phyloP scores from a whole-genome alignment of 2,888 invertebrate genomes.

The Yponomeuta malinellus region DNA sequence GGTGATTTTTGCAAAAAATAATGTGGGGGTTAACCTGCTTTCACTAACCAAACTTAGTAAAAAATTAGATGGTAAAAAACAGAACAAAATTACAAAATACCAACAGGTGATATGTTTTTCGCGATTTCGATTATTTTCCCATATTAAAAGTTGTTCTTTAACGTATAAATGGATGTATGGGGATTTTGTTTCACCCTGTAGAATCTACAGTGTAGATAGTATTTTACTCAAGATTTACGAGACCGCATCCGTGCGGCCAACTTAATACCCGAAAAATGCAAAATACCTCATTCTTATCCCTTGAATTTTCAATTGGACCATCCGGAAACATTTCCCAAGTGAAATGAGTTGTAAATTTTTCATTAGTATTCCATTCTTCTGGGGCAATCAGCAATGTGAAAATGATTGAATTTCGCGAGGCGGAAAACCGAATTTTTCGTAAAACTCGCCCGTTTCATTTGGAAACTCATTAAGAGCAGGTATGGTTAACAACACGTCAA shows the following conservation, averaged over 20 bases:
- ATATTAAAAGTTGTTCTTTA: neutral
- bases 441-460: constrained; percentile 8
- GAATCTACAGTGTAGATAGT: neutral
- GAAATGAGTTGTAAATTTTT: constrained; percentile 31
- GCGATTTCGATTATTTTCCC: too few relatives aligned
- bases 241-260: neutral
- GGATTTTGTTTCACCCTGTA: too few relatives aligned
- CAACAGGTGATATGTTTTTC: too few relatives aligned
- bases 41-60: too few relatives aligned
- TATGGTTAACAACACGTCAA: neutral
- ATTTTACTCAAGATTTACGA: neutral
- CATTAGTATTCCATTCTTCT: constrained; percentile 24
- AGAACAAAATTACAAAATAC: too few relatives aligned
- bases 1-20: too few relatives aligned
- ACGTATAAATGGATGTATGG: neutral
- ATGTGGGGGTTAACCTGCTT: too few relatives aligned
- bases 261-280: neutral
- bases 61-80: too few relatives aligned
- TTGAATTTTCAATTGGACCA: neutral
- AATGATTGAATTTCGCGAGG: constrained; percentile 15
- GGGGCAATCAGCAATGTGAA: constrained; percentile 15
- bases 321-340: constrained; percentile 19
- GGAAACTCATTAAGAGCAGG: neutral
- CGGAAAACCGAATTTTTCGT: constrained; percentile 13
- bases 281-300: neutral